phyloP scores from a whole-genome alignment of 2,113 vertebrate species.

The Dipodomys merriami region DNA sequence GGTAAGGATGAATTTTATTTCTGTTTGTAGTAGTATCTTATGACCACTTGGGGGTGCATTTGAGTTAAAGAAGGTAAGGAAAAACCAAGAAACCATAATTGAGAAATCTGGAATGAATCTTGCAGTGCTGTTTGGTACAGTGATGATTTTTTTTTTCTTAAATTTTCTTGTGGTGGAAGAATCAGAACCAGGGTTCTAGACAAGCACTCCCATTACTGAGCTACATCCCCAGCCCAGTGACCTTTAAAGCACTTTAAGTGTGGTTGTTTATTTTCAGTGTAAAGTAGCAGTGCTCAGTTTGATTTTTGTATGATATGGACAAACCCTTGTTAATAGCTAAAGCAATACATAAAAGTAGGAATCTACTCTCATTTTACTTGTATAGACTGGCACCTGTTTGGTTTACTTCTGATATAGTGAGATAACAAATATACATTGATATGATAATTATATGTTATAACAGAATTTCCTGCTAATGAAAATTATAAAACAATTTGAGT shows the following conservation, averaged over 20 bases:
- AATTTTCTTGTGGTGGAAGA: no score
- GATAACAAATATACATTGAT: not conserved
- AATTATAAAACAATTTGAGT: not conserved
- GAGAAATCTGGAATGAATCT: not conserved
- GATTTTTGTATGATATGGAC: slow-evolving; percentile 45
- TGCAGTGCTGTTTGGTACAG: no score
- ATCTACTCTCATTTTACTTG: not conserved
- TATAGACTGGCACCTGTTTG: not conserved
- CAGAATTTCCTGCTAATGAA: not conserved
- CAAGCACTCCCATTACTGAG: not conserved
- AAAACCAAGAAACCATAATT: not conserved
- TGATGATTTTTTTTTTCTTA: no score
- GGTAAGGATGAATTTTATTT: slow-evolving; percentile 87
- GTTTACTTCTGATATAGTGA: slow-evolving; percentile 10
- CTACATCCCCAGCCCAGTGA: not conserved
- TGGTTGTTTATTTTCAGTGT: not conserved
- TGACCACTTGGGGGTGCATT: slow-evolving; percentile 80
- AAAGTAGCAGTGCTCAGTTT: slow-evolving; percentile 21
- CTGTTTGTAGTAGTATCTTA: slow-evolving; percentile 69
- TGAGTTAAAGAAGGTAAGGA: not conserved
- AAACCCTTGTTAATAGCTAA: not conserved
- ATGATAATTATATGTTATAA: not conserved
- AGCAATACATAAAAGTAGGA: not conserved
- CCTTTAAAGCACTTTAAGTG: not conserved
- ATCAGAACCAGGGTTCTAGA: no score